Conservation (phyloP, 2,797 vertebrate genomes). For the Hephaestus fuliginosus region DNA sequence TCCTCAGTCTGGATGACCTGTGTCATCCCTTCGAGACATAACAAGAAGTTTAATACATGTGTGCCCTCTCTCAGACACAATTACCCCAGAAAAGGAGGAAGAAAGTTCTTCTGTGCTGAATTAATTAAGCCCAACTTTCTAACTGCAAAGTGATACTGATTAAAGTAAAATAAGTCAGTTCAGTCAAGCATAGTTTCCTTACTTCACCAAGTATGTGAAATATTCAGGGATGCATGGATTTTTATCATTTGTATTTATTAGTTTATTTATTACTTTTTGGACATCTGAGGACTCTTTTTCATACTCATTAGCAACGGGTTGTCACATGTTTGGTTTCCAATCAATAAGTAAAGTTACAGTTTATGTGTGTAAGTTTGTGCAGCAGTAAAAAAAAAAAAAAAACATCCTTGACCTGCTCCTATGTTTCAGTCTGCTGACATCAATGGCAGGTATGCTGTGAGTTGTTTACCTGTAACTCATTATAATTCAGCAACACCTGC, state of each 20-base stretch:
- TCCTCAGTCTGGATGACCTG: not conserved
- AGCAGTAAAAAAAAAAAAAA: not conserved
- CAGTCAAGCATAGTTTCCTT: not conserved
- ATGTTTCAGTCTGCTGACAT: not conserved
- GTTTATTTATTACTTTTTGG: too few species aligned
- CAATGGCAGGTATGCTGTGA: not conserved
- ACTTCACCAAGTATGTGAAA: not conserved
- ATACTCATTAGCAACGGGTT: not conserved
- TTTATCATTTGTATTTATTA: too few species aligned
- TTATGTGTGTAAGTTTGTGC: not conserved
- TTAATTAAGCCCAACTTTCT: not conserved
- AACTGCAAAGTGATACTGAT: not conserved
- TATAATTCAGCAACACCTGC: not conserved
- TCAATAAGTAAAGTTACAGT: not conserved
- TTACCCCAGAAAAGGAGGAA: too few species aligned
- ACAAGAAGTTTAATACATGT: not conserved
- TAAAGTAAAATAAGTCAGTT: not conserved
- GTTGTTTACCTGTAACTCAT: slow-evolving; percentile 1
- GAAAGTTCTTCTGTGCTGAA: not conserved
- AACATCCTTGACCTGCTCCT: not conserved
- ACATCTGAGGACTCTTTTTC: not conserved
- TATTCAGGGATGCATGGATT: not conserved
- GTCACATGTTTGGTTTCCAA: not conserved
- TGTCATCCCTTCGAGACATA: not conserved
- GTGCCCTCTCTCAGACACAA: not conserved